Evolutionary conservation across 2,888 invertebrate species (phyloP).

Genomic region (Nesidiocoris tenuis): DNA sequence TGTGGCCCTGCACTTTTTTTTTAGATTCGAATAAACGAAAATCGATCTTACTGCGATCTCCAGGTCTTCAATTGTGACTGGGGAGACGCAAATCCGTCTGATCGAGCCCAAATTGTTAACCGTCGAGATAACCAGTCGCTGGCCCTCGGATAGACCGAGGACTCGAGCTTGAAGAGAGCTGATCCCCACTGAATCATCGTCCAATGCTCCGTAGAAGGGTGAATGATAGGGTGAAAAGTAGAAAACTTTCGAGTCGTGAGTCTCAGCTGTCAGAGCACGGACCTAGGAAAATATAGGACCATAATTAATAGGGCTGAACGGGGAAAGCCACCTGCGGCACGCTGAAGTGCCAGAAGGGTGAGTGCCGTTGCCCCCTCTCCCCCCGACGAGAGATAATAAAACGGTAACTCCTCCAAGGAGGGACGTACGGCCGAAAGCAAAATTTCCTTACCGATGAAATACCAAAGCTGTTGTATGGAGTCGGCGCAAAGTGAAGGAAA

Average conservation of each 20-base stretch:
- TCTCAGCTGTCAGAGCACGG: conserved; percentile 32
- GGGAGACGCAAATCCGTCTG: conserved; percentile 61
- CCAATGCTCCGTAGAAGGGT: conserved; percentile 20
- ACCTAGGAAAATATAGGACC: conserved; percentile 34
- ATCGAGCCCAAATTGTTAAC: conserved; percentile 60
- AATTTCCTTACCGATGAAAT: conserved; percentile 42
- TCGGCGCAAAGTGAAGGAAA: conserved; percentile 50
- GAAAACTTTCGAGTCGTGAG: conserved; percentile 17
- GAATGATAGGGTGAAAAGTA: conserved; percentile 41
- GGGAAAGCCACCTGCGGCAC: no score
- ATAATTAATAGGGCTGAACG: background rate
- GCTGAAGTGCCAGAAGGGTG: no score
- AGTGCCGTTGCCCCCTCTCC: no score
- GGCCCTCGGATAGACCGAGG: conserved; percentile 62
- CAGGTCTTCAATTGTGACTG: conserved; percentile 73
- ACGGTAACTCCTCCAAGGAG: no score
- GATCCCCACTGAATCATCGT: conserved; percentile 57
- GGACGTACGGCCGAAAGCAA: no score
- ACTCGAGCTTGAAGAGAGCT: conserved; percentile 63
- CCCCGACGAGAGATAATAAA: no score
- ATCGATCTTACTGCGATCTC: conserved; percentile 56
- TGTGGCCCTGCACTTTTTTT: no score
- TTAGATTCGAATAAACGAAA: no score
- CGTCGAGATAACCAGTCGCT: conserved; percentile 61
- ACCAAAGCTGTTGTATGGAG: conserved; percentile 47